Conservation (phyloP, 1,140 invertebrate species). For the Oryctes rhinoceros region DNA sequence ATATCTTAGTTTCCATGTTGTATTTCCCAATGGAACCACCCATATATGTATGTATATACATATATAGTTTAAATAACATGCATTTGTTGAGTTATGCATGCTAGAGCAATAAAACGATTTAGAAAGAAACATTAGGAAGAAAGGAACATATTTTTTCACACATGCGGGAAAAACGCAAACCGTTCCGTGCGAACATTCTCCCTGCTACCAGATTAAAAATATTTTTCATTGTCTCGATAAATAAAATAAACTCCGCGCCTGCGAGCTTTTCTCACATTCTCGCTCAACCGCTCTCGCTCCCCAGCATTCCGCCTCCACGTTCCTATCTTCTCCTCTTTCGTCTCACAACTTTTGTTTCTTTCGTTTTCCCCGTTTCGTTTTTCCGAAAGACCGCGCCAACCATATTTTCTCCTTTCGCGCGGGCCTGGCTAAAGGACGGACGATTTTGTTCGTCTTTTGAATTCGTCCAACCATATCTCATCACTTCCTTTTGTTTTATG, state of each 20-base stretch:
- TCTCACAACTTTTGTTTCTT: not conserved
- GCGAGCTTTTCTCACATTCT: slow-evolving; percentile 9
- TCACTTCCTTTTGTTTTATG: slow-evolving; percentile 22
- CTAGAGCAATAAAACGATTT: not conserved
- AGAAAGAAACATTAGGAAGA: not conserved
- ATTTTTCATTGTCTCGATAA: slow-evolving; percentile 22
- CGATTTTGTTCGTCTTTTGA: slow-evolving; percentile 5
- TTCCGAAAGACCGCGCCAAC: not conserved
- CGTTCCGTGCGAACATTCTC: not conserved
- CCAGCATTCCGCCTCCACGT: not conserved
- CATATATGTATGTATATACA: too few species aligned
- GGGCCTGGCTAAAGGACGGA: not conserved
- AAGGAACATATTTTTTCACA: not conserved
- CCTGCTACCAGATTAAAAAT: slow-evolving; percentile 10
- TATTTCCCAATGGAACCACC: too few species aligned
- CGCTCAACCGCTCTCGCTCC: not conserved
- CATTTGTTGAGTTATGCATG: too few species aligned
- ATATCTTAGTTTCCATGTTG: too few species aligned
- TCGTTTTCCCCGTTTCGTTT: slow-evolving; percentile 3
- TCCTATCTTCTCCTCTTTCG: not conserved
- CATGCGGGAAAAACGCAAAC: not conserved
- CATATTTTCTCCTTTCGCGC: not conserved
- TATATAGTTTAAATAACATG: too few species aligned
- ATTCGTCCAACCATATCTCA: slow-evolving; percentile 10
- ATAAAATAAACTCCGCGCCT: not conserved